Percentiles rank a stretch among this genome's conserved stretches.
These are phyloP conservation scores for Pararge aegeria DNA, from an alignment of 1,140 invertebrate genomes.

Conservation along the genomic window DNA sequence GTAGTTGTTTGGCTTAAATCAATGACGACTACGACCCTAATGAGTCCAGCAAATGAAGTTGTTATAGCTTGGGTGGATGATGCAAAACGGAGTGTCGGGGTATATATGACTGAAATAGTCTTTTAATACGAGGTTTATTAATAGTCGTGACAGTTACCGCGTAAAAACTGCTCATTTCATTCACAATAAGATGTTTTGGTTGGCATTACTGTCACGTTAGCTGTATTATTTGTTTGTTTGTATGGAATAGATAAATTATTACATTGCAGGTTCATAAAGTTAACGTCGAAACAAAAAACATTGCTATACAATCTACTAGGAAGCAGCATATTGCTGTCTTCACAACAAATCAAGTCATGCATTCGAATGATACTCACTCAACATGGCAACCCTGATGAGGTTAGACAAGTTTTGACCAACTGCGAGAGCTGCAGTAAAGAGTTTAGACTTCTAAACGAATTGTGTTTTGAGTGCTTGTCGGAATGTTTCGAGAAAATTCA, in stretches of 20 bases:
- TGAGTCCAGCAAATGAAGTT: too few relatives aligned
- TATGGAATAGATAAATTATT: background rate
- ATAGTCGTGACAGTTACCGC: too few relatives aligned
- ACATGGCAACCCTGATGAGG: conserved; percentile 53
- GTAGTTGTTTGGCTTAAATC: too few relatives aligned
- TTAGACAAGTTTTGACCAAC: conserved; percentile 31
- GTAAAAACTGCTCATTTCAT: too few relatives aligned
- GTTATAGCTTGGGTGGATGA: too few relatives aligned
- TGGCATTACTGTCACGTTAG: too few relatives aligned
- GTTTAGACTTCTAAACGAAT: conserved; percentile 54
- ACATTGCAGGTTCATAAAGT: conserved; percentile 57
- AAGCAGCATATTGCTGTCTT: conserved; percentile 41
- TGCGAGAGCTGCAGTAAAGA: conserved; percentile 51
- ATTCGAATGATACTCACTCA: conserved; percentile 61
- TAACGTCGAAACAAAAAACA: conserved; percentile 64
- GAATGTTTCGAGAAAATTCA: conserved; percentile 71
- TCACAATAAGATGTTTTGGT: too few relatives aligned
- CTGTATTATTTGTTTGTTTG: too few relatives aligned
- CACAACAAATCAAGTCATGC: conserved; percentile 58
- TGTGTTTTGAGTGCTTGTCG: conserved; percentile 79
- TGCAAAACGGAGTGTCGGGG: too few relatives aligned
- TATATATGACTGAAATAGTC: too few relatives aligned
- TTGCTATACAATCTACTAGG: conserved; percentile 66
- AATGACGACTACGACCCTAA: too few relatives aligned
- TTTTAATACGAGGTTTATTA: too few relatives aligned